Evolutionary conservation across 23 tunicate species (phyloP), one percentile per base, ranked within the genome.

Genomic region (Trididemnum miniatum): DNA sequence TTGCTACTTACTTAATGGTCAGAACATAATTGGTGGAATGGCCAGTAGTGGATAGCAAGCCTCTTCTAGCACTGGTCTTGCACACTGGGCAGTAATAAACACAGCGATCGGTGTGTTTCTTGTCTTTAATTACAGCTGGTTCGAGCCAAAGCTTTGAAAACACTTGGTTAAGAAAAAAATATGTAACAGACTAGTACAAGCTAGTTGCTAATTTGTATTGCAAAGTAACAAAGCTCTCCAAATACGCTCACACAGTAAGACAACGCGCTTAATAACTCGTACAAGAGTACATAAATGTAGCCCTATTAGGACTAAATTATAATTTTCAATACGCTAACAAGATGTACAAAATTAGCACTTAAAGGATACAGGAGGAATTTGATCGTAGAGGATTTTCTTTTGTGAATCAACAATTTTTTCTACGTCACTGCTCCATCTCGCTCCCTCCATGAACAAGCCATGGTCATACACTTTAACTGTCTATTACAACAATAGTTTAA

Each of bases 1-100:
- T n/a, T n/a, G n/a, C n/a, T 20, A 62, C 26, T 62, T 85, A 91
- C 97, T 91, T 85, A 38, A 91, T 91, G 0, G 97, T 94, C 12
- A 88, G 86, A 1, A 94, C 98, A 31, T 87, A 94, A 74, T 94
- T 94, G 35, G 98, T 94, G 5, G 98, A 94, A 60, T 94, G 98
- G 71, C 98, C 98, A 23, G 98, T 94, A 0, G 98, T 94, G 0
- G 98, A 94, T 26, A 94, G 76, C 34, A 84, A 51, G 1, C 98
- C 98, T 18, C 98, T 40, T 51, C 98, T 74, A 1, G 98, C 87
- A 65, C 93, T 83, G 24, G 98, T 94, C 65, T 94, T 94, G 79
- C 88, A 94, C 36, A 94, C 98, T 5, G 98, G 98, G 39, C 98
- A 94, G 38, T 84, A 69, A 59, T 94, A 94, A 0, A 60, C 26